phyloP scores from a whole-genome alignment of 2,797 vertebrate genomes.

The Cryptoblepharus egeriae region DNA sequence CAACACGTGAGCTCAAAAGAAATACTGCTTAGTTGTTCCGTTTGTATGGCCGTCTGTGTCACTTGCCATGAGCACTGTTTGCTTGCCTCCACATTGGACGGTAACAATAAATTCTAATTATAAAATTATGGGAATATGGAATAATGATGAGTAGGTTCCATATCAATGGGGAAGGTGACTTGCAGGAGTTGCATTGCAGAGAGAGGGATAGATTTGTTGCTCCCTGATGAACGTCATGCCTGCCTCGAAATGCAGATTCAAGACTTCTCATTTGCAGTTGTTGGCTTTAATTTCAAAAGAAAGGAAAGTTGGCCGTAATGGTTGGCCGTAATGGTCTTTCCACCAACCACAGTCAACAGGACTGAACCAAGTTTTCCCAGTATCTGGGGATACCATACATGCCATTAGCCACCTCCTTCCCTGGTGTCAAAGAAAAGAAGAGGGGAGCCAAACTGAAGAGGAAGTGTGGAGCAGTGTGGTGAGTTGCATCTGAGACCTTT shows the following conservation, averaged over 20 bases:
- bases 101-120: neutral
- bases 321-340: no score
- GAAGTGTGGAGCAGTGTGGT: no score
- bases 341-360: no score
- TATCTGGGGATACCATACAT: no score
- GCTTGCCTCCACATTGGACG: neutral
- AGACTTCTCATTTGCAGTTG: neutral
- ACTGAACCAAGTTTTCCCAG: no score
- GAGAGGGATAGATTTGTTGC: neutral
- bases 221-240: neutral
- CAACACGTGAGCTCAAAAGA: neutral
- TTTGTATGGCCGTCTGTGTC: neutral
- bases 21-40: neutral
- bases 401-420: no score
- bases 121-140: neutral
- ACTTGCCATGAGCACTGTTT: no score
- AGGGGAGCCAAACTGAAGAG: no score
- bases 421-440: no score
- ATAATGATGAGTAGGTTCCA: neutral
- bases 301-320: neutral
- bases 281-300: neutral
- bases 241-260: neutral
- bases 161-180: neutral
- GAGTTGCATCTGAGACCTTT: no score
- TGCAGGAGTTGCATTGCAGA: neutral